Evolutionary conservation across 2,113 vertebrate species (phyloP), one percentile per base, ranked within the genome.

Genomic region (Oncorhynchus keta): DNA sequence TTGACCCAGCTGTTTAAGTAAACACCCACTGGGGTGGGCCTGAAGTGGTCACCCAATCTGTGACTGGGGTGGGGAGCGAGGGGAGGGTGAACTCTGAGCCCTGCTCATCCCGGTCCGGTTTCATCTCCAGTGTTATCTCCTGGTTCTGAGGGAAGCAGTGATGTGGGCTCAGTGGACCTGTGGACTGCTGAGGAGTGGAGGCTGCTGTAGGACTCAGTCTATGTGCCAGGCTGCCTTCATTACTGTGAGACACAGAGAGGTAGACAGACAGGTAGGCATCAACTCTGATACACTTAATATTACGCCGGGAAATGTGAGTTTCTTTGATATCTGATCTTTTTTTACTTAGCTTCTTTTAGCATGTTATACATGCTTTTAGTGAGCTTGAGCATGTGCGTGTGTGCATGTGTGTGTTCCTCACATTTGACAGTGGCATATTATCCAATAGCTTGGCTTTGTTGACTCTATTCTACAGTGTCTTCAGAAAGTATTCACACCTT

Each of bases 1-100:
- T 93, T 91, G 88, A 93, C 91, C 71, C 90, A 91, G 90, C 88
- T 91, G 88, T 75, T 75, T 84, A 72, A 89, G 90, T 87, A 86
- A 90, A 89, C 77, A 88, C 72, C 72, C 57, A 9, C 49, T 57
- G 13, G 68, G 62, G 30, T 74, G 65, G 35, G 5, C 7, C 48
- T 28, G 39, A 67, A 59, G 48, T 68, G 74, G 51, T 75, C 64
- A 70, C 49, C 84, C 84, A 87, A 89, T 87, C 87, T 86, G 80
- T 35, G 81, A 24, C 16, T 4, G 75, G 83, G 30, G 59, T 24
- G 22, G 28, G 32, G 64, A 7, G 48, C 24, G 0, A 72, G 76
- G 80, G 75, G 83, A 78, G 32, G 72, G 76, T 74, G 80, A 68
- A 73, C 74, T 22, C 75, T 39, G 51, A 45, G 45, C 69, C 55